A percentile compares a stretch with the other conserved stretches of the same genome.
Evolutionary conservation across 1,140 invertebrate genomes (phyloP).

Genomic region (Bombus soroeensis): DNA sequence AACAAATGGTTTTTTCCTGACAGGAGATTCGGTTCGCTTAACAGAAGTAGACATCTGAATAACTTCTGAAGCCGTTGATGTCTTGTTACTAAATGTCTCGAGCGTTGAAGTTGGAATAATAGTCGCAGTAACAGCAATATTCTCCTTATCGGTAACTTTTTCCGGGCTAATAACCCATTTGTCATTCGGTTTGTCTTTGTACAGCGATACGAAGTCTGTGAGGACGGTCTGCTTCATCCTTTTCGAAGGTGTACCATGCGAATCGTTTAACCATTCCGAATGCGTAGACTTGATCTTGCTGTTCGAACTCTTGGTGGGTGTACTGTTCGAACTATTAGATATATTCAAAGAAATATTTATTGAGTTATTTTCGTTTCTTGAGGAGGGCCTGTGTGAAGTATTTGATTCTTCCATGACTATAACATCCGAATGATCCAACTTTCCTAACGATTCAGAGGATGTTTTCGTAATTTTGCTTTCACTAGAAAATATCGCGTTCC

Average conservation of each 20-base stretch:
- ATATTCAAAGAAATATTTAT: too few relatives aligned
- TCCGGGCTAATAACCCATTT: background rate
- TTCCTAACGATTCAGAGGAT: background rate
- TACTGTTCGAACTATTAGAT: too few relatives aligned
- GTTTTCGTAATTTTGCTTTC: background rate
- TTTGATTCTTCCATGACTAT: background rate
- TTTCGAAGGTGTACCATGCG: background rate
- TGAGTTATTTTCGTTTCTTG: too few relatives aligned
- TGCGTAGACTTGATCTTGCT: too few relatives aligned
- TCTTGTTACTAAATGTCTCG: background rate
- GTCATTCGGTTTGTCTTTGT: background rate
- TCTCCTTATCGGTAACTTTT: too few relatives aligned
- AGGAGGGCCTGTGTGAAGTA: background rate
- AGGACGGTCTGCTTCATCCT: conserved; percentile 46
- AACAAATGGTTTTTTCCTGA: conserved; percentile 36
- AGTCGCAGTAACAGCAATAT: too few relatives aligned
- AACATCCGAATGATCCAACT: too few relatives aligned
- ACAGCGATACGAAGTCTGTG: conserved; percentile 30
- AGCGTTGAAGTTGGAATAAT: fast-evolving
- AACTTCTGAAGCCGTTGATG: background rate
- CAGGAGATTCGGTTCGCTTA: background rate
- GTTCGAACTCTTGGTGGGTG: too few relatives aligned
- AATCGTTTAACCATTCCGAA: too few relatives aligned
- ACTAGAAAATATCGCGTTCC: background rate
- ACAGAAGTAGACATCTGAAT: background rate